phyloP scores from a whole-genome alignment of 2,888 invertebrate species.

The Agrilus mali region DNA sequence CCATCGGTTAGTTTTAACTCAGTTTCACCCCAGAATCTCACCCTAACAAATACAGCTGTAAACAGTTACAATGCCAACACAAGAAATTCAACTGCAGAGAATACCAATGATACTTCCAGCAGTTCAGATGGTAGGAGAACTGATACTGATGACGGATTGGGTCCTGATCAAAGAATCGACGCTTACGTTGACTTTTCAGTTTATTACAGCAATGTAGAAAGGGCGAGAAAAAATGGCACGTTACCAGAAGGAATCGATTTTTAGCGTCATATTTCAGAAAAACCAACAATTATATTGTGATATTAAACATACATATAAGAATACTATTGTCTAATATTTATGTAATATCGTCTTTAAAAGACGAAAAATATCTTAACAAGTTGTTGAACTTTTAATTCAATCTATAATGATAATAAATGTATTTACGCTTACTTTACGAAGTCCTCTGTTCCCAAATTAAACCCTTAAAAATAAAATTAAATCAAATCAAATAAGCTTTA shows the following conservation, averaged over 20 bases:
- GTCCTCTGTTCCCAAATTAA: too few species aligned
- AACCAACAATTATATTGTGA: neutral
- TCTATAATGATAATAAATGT: too few species aligned
- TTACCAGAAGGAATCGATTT: constrained; percentile 50
- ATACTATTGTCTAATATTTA: too few species aligned
- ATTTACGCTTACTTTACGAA: too few species aligned
- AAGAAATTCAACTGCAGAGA: constrained; percentile 29
- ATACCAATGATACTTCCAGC: constrained; percentile 27
- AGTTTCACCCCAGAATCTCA: constrained; percentile 13
- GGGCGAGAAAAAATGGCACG: constrained; percentile 50
- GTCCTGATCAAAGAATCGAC: constrained; percentile 52
- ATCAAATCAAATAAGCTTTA: too few species aligned
- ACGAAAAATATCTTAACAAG: too few species aligned
- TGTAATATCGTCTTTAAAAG: too few species aligned
- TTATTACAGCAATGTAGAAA: constrained; percentile 61
- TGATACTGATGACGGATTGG: constrained; percentile 36
- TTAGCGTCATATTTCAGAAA: constrained; percentile 12
- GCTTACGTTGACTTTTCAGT: constrained; percentile 78
- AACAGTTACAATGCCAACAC: constrained; percentile 28
- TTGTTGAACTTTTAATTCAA: too few species aligned
- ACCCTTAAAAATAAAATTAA: too few species aligned
- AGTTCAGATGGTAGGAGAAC: constrained; percentile 21
- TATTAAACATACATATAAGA: too few species aligned
- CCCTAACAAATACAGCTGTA: constrained; percentile 15
- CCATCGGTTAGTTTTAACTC: constrained; percentile 45